A percentile compares a stretch with the other conserved stretches of the same genome.
Evolutionary conservation across 2,888 invertebrate genomes (phyloP).

Genomic region (Lapara coniferarum): DNA sequence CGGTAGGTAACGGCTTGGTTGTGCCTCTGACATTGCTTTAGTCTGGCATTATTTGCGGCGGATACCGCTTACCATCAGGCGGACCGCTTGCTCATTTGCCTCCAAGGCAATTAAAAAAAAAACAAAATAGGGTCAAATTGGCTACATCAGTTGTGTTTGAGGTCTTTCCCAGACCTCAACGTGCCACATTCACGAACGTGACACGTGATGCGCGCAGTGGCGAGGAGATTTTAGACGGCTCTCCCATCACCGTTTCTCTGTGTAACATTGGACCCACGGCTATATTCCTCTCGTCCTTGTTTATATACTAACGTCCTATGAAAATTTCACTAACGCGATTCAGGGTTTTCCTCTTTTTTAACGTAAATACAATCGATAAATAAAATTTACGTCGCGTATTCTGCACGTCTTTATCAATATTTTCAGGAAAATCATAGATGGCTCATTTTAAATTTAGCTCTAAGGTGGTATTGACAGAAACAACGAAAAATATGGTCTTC

Average conservation of each 20-base stretch:
- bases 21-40: too few relatives aligned
- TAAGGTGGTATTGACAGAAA: too few relatives aligned
- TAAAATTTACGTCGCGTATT: neutral
- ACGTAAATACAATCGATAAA: neutral
- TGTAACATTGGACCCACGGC: constrained; percentile 27
- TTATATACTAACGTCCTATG: neutral
- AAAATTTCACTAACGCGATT: constrained; percentile 28
- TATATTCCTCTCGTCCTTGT: neutral
- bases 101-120: too few relatives aligned
- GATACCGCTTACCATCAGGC: too few relatives aligned
- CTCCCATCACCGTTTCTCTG: constrained; percentile 14
- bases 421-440: too few relatives aligned
- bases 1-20: too few relatives aligned
- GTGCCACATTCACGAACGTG: neutral
- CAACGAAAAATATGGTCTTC: too few relatives aligned
- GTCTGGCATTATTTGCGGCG: too few relatives aligned
- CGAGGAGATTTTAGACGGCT: constrained; percentile 18
- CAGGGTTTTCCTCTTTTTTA: constrained; percentile 23
- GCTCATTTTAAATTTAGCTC: too few relatives aligned
- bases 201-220: too few relatives aligned
- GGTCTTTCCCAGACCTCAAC: constrained; percentile 4
- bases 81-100: too few relatives aligned
- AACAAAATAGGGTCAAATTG: constrained; percentile 30
- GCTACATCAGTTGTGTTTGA: constrained; percentile 12
- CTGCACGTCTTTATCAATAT: neutral